phyloP scores from a whole-genome alignment of 2,797 vertebrate species.

The Cossypha polioptera region DNA sequence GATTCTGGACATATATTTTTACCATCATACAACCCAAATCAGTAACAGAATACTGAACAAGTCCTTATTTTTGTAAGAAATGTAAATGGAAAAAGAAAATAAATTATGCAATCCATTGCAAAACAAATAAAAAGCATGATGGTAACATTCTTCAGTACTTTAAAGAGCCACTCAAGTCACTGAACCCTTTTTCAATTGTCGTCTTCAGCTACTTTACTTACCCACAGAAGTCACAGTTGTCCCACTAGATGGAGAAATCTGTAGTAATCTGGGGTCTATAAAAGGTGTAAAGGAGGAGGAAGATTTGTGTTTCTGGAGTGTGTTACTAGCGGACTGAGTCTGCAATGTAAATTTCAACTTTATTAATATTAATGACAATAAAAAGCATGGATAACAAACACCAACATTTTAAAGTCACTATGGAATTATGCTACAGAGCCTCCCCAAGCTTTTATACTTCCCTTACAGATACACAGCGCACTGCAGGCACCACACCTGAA shows the following conservation, averaged over 20 bases:
- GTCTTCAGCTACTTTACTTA: conserved; percentile 74
- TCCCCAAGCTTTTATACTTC: background rate
- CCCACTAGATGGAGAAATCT: conserved; percentile 96
- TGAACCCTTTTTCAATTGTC: background rate
- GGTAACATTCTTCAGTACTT: background rate
- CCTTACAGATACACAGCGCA: background rate
- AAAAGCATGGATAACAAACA: conserved; percentile 57
- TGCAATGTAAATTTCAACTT: conserved; percentile 81
- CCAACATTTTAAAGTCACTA: conserved; percentile 51
- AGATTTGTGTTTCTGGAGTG: conserved; percentile 99
- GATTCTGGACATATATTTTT: background rate
- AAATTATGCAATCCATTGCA: conserved; percentile 45
- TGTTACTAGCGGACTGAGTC: conserved; percentile 97
- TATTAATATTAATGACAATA: conserved; percentile 76
- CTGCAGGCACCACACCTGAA: conserved; percentile 1
- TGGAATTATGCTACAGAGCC: background rate
- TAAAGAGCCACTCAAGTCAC: conserved; percentile 18
- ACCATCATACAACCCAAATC: background rate
- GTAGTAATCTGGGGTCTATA: conserved; percentile 97
- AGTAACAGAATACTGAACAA: conserved; percentile 5
- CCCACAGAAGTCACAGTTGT: conserved; percentile 95
- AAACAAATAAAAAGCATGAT: conserved; percentile 35
- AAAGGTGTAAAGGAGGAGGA: conserved; percentile 99
- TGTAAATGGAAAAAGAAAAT: conserved; percentile 55
- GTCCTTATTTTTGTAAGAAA: conserved; percentile 42